Base-by-base conservation (phyloP, 2,113 vertebrate species). In the Paedocypris sp. region DNA sequence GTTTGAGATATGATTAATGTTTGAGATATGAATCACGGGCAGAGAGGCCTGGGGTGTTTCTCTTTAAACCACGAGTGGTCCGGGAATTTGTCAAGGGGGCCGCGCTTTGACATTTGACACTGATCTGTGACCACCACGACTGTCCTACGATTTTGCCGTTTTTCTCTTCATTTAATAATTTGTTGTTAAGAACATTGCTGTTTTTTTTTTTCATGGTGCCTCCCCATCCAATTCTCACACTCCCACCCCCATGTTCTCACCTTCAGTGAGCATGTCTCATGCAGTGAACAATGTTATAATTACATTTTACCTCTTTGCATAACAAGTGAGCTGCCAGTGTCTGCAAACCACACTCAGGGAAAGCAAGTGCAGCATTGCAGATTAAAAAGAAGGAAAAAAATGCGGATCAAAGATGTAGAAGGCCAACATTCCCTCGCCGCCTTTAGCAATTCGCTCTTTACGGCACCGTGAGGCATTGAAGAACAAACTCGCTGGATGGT, bases 201-300 rank as follows among this genome's bases (percentile, higher is more conserved):
- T 41, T 20, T 45, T 15, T 61, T 46, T 49, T 16, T 18, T 20
- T 58, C 31, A 13, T 68, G 43, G 35, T 63, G 18, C 29, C 46
- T 63, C 52, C 53, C 60, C 39, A 47, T 64, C 42, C 39, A 68
- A 68, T 63, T 59, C 62, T 63, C 66, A 67, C 58, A 58, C 57
- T 38, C 49, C 22, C 47, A 59, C 60, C 66, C 32, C 59, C 66
- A 52, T 19, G 33, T 63, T 63, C 47, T 51, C 66, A 68, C 53
- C 60, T 64, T 43, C 53, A 32, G 18, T 31, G 29, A 52, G 36
- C 16, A 11, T 4, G 35, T 26, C 38, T 57, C 45, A 36, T 25
- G 45, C 46, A 58, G 19, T 51, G 45, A 62, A 45, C 25, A 41
- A 20, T 32, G 48, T 19, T 52, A 52, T 62, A 35, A 48, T 61